Evolutionary conservation across 1,140 invertebrate species (phyloP), one percentile per base, ranked within the genome.

Genomic region (Lanistes nyassanus): DNA sequence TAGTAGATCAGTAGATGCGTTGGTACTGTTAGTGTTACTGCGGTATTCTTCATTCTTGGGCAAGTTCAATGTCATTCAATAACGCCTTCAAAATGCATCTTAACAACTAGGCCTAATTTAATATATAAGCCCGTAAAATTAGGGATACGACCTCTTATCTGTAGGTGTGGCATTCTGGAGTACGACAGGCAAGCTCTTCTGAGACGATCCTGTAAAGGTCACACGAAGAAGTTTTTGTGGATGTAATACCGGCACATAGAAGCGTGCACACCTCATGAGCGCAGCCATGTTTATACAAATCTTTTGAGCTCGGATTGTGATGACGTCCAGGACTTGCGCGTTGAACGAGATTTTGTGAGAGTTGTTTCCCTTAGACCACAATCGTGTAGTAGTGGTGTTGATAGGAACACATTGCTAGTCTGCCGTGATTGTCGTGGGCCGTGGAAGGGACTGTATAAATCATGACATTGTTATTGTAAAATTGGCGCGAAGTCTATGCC

Each of bases 261-360:
- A 72, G 37, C 70, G 70, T 72, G 70, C 70, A 42, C 51, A 72
- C 56, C 70, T 31, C 36, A 72, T 72, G 70, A 72, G 70, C 70
- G 70, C 70, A 72, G 70, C 70, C 70, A 72, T 72, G 37, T 72
- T 72, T 37, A 72, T 2, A 6, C 42, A 47, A 47, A 1, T 9
- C 42, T 6, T 47, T 42, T 42, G 39, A 42, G 39, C 39, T 6
- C 39, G 13, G 6, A 42, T 6, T 7, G 13, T 42, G 39, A 42
- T 42, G 39, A 72, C 69, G 39, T 53, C 26, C 13, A 19, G 42
- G 2, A 29, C 23, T 19, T 13, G 21, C n/a, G n/a, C n/a, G n/a
- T n/a, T n/a, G n/a, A n/a, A n/a, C n/a, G n/a, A 39, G 2, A 13
- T 39, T 2, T 23, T 26, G 16, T 23, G 51, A 23, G 70, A 53